phyloP scores from a whole-genome alignment of 2,888 invertebrate genomes.

The Volucella inanis region DNA sequence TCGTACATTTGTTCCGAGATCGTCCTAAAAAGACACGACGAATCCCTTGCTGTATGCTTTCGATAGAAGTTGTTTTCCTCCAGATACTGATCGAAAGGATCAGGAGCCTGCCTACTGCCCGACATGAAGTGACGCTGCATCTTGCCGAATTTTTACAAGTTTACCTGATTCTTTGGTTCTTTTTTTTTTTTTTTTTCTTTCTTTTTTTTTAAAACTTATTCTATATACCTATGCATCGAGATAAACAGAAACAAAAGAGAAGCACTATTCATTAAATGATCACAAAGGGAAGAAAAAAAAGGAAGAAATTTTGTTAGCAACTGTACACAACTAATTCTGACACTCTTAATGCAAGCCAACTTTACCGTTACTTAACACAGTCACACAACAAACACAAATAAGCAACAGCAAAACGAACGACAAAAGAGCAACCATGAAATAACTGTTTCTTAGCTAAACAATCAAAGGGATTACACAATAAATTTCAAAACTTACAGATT shows the following conservation, averaged over 20 bases:
- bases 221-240: constrained; percentile 9
- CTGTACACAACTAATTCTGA: constrained; percentile 56
- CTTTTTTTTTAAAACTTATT: constrained; percentile 1
- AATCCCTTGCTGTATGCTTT: constrained; percentile 94
- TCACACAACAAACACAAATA: constrained; percentile 14
- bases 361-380: constrained; percentile 55
- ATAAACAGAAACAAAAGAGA: neutral
- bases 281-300: neutral
- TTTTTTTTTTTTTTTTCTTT: constrained; percentile 1
- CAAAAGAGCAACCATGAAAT: constrained; percentile 32
- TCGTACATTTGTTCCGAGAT: constrained; percentile 91
- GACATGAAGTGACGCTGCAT: constrained; percentile 81
- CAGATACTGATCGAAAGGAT: constrained; percentile 88
- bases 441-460: neutral
- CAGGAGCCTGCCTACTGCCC: constrained; percentile 83
- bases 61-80: constrained; percentile 91
- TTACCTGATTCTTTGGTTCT: neutral
- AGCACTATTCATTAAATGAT: neutral
- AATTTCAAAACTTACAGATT: too few relatives aligned
- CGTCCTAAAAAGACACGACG: constrained; percentile 93
- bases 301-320: constrained; percentile 49
- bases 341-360: constrained; percentile 1
- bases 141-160: constrained; percentile 30
- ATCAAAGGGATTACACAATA: too few relatives aligned
- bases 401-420: neutral